These are phyloP conservation scores for Halichoerus grypus DNA, from an alignment of 2,113 vertebrate genomes.

Conservation along the genomic window DNA sequence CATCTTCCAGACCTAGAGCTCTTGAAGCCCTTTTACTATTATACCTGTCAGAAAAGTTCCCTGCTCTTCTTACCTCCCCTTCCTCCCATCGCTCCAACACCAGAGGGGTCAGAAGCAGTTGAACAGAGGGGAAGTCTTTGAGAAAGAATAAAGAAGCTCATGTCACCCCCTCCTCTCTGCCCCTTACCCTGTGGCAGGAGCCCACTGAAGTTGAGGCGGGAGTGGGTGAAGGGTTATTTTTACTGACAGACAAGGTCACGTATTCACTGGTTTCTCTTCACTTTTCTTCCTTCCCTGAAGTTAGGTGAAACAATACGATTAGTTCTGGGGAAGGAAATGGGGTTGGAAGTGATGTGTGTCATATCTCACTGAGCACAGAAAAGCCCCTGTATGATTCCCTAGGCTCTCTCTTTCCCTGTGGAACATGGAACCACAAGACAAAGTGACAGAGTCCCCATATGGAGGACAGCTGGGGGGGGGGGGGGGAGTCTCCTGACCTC, in stretches of 20 bases:
- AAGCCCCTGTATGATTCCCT: neutral
- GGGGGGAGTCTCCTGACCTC: neutral
- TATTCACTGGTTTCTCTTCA: neutral
- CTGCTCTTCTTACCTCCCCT: neutral
- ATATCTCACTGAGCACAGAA: neutral
- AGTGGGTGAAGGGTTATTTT: neutral
- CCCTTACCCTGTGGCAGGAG: neutral
- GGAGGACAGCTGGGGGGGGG: neutral
- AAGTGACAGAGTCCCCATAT: neutral
- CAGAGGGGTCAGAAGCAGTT: neutral
- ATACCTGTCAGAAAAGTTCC: neutral
- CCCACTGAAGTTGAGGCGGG: neutral
- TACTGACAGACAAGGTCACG: accelerated
- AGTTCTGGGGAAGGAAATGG: neutral
- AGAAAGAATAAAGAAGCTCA: neutral
- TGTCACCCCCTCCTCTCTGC: neutral
- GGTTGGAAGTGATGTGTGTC: neutral
- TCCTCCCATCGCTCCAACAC: neutral
- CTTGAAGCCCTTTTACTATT: neutral
- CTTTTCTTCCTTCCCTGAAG: neutral
- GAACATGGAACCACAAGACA: neutral
- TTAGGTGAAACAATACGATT: neutral
- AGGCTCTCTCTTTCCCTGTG: neutral
- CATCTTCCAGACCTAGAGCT: neutral
- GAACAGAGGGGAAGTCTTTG: neutral